Evolutionary conservation across 2,797 vertebrate genomes (phyloP).

Genomic region (Mastacembelus armatus): DNA sequence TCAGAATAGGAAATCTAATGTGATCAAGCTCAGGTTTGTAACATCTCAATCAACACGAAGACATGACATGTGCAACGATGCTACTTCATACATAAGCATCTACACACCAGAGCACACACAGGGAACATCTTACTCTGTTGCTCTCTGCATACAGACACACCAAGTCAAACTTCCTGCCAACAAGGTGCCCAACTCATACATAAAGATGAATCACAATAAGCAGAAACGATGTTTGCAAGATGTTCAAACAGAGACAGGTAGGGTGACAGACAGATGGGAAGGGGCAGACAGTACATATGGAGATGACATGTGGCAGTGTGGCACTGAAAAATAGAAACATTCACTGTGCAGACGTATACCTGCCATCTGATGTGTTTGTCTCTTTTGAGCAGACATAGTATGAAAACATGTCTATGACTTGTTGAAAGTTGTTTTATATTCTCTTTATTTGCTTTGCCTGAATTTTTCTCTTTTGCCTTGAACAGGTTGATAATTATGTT

Average conservation of each 20-base stretch:
- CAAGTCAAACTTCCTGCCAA: slow-evolving; percentile 32
- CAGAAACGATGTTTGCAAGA: slow-evolving; percentile 56
- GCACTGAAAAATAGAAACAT: slow-evolving; percentile 6
- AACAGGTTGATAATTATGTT: slow-evolving; percentile 65
- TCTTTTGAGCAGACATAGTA: not conserved
- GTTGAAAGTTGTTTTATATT: slow-evolving; percentile 4
- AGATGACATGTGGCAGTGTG: slow-evolving; percentile 11
- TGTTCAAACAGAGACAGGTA: slow-evolving; percentile 49
- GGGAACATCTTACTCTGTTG: not conserved
- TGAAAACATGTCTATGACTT: not conserved
- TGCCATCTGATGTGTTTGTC: not conserved
- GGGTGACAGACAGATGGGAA: slow-evolving; percentile 38
- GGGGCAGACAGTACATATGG: slow-evolving; percentile 17
- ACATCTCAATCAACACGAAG: slow-evolving; percentile 36
- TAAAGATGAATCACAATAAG: slow-evolving; percentile 66
- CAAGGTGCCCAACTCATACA: slow-evolving; percentile 55
- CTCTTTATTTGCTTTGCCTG: slow-evolving; percentile 1
- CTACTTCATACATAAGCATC: slow-evolving; percentile 17
- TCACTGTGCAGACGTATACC: not conserved
- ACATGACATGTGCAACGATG: slow-evolving; percentile 25
- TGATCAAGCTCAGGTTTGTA: slow-evolving; percentile 4
- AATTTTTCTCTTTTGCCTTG: slow-evolving; percentile 27
- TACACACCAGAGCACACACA: not conserved
- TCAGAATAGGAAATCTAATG: slow-evolving; percentile 17
- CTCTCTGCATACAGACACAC: slow-evolving; percentile 4